Evolutionary conservation across 2,797 vertebrate species (phyloP), one percentile per base, ranked within the genome.

Genomic region (Telmatherina bonti): DNA sequence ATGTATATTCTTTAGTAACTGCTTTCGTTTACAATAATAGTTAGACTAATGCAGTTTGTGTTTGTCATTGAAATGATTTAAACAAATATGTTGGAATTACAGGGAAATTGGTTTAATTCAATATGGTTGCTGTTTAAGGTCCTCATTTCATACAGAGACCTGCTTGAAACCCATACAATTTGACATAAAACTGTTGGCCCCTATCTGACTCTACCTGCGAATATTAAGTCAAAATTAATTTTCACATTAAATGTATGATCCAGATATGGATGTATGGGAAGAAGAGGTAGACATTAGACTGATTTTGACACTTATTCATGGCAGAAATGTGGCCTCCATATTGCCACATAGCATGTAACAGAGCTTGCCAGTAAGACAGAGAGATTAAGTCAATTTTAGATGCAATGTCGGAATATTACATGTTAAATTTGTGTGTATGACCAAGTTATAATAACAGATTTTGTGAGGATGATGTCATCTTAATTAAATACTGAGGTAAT

Each of bases 381-480:
- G 11, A 33, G 11, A 45, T 31, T 31, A 47, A 52, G 20, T 36
- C n/a, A 7, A 30, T 41, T 47, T 20, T 3, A 66, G 15, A 0
- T 36, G n/a, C 43, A 20, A 0, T 33, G 20, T n/a, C 36, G 7
- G 4, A 12, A 13, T 0, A 29, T 20, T 51, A 5, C 3, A 12
- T 36, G 3, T 36, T 12, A 36, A 36, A 13, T 59, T 5, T 22
- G 20, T 62, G 15, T 7, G 2, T 54, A 5, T 18, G 31, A 27
- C 13, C n/a, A 15, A 36, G 47, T 18, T 26, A 65, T 7, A n/a
- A 1, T 20, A 7, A 20, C 22, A 35, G 22, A 59, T 26, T 16
- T 24, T 70, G 54, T 70, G 52, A 59, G 20, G 54, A 15, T 70
- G n/a, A 26, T 54, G 54, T 45, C 36, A 55, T 62, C 58, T 70